Conservation (phyloP, 1,140 invertebrate species). For the Luehdorfia chinensis region DNA sequence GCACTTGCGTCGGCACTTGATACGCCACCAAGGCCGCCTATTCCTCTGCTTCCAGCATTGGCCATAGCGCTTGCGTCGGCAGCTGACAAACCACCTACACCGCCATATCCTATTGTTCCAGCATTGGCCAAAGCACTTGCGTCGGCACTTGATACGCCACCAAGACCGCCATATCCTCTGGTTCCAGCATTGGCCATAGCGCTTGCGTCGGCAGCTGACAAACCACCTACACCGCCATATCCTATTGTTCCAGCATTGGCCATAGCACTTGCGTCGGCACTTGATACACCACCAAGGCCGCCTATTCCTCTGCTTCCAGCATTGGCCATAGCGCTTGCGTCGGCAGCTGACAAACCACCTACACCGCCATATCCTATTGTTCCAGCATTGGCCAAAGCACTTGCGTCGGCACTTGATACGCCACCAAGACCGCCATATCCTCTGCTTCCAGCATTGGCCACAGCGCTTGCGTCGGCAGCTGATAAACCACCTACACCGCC, state of each 20-base stretch:
- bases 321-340: constrained; percentile 15
- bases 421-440: constrained; percentile 1
- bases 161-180: not conserved
- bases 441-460: constrained; percentile 9
- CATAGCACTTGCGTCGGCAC: constrained; percentile 16
- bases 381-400: constrained; percentile 5
- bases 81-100: not conserved
- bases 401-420: constrained; percentile 9
- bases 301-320: constrained; percentile 18
- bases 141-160: constrained; percentile 13
- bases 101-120: constrained; percentile 13
- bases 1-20: constrained; percentile 5
- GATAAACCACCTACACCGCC: not conserved
- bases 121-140: not conserved
- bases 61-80: constrained; percentile 19
- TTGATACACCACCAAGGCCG: constrained; percentile 4
- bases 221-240: not conserved
- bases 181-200: constrained; percentile 7
- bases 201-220: not conserved
- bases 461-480: not conserved
- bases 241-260: constrained; percentile 15
- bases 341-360: not conserved
- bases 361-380: not conserved
- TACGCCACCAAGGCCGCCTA: not conserved
- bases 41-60: constrained; percentile 7